phyloP scores from a whole-genome alignment of 2,797 vertebrate genomes.

The Pseudocheirus occidentalis region DNA sequence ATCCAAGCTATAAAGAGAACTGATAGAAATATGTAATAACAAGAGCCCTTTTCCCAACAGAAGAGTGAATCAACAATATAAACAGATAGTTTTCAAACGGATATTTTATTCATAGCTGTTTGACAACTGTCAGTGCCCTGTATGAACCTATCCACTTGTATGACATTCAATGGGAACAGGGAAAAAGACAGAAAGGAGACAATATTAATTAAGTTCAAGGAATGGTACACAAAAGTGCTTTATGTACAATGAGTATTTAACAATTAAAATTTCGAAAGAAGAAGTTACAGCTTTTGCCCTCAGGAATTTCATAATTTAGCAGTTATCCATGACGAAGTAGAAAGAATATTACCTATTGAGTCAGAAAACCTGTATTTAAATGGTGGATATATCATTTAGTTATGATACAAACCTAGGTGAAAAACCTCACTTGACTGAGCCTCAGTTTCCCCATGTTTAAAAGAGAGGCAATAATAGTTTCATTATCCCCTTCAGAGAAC shows the following conservation, averaged over 20 bases:
- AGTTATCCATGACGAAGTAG: not conserved
- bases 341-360: not conserved
- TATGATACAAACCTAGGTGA: not conserved
- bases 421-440: not conserved
- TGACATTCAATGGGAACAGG: not conserved
- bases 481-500: not conserved
- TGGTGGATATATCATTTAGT: not conserved
- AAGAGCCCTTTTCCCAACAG: not conserved
- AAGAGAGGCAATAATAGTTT: not conserved
- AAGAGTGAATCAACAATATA: not conserved
- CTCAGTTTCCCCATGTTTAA: not conserved
- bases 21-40: not conserved
- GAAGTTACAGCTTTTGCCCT: not conserved
- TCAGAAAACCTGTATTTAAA: not conserved
- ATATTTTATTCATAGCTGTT: not conserved
- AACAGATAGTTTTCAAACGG: not conserved
- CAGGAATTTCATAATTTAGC: not conserved
- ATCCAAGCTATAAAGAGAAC: not conserved
- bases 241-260: not conserved
- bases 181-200: not conserved
- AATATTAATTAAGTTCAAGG: not conserved
- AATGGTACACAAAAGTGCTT: not conserved
- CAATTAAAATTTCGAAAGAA: not conserved
- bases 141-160: not conserved
- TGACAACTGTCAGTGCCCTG: not conserved